A percentile compares a stretch with the other conserved stretches of the same genome.
Evolutionary conservation across 2,113 vertebrate genomes (phyloP).

Genomic region (Etheostoma cragini): DNA sequence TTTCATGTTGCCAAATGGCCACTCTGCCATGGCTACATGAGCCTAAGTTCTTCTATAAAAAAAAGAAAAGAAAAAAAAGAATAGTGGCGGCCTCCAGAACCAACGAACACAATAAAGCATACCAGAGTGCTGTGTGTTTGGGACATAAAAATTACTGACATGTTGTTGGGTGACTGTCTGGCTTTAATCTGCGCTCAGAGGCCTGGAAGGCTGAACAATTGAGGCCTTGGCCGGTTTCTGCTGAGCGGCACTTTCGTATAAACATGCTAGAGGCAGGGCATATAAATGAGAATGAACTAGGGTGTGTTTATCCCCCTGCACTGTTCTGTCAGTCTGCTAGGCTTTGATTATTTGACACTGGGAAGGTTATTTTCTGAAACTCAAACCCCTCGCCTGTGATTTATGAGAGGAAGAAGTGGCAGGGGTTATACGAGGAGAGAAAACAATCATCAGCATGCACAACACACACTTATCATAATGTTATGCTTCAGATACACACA

Average conservation of each 20-base stretch:
- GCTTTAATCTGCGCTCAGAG: conserved; percentile 69
- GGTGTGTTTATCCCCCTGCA: conserved; percentile 53
- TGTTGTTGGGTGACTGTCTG: conserved; percentile 69
- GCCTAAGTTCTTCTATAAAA: conserved; percentile 41
- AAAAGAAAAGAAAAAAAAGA: not conserved
- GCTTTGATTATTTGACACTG: conserved; percentile 72
- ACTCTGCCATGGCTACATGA: conserved; percentile 36
- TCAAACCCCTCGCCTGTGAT: conserved; percentile 60
- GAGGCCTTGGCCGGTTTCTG: conserved; percentile 49
- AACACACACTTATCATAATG: conserved; percentile 9
- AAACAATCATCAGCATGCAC: conserved; percentile 48
- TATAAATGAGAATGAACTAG: conserved; percentile 49
- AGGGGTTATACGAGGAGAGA: conserved; percentile 52
- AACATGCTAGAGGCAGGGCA: conserved; percentile 57
- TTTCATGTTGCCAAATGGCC: conserved; percentile 29
- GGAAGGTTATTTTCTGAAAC: conserved; percentile 60
- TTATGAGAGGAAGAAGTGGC: conserved; percentile 75
- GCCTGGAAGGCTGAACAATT: conserved; percentile 68
- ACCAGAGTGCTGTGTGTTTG: conserved; percentile 57
- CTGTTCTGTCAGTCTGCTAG: conserved; percentile 48
- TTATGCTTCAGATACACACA: conserved; percentile 33
- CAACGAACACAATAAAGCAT: conserved; percentile 63
- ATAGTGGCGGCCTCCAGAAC: conserved; percentile 40
- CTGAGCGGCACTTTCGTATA: conserved; percentile 59
- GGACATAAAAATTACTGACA: conserved; percentile 71